Base-by-base conservation (phyloP, 2,797 vertebrate species). In the Melanotaenia boesemani region DNA sequence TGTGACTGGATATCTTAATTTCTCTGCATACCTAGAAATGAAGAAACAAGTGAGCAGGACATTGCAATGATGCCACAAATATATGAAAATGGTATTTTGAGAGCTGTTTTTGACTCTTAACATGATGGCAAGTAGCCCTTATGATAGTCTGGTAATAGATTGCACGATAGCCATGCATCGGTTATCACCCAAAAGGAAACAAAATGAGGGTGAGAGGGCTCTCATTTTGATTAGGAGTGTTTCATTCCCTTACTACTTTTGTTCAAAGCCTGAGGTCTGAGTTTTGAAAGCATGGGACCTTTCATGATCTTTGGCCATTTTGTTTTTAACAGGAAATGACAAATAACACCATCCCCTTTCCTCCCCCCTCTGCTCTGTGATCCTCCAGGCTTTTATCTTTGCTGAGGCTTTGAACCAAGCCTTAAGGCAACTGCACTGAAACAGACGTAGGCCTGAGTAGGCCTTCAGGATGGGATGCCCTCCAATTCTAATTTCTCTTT, bases 271-370 rank as follows among this genome's bases (percentile, higher is more conserved):
- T 15, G 77, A 32, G 85, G 86, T 86, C 70, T 83, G 57, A 61
- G 56, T 77, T 78, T 72, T 67, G 32, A 88, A 85, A 84, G 66
- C 60, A 1, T 0, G 36, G 69, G 72, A 81, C 82, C 83, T 76
- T 80, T 67, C 67, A 20, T 84, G 80, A 86, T 89, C 84, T 76
- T 81, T 76, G 66, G 18, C 73, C 67, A 79, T 28, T 88, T 84
- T 87, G 79, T 82, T 88, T 88, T 83, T 89, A 89, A 91, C 82
- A 75, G 88, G 86, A 80, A 70, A 70, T 86, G 88, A 90, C 86
- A 86, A 88, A 91, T 86, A 85, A 74, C 87, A 80, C 82, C 77
- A 56, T 74, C 69, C 67, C 62, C 44, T 64, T 63, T 55, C 11
- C 69, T 55, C 32, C 44, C 52, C 62, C 55, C n/a, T 48, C 32